A percentile compares a stretch with the other conserved stretches of the same genome.
phyloP scores from a whole-genome alignment of 2,888 invertebrate genomes.

The Tetragonula carbonaria region DNA sequence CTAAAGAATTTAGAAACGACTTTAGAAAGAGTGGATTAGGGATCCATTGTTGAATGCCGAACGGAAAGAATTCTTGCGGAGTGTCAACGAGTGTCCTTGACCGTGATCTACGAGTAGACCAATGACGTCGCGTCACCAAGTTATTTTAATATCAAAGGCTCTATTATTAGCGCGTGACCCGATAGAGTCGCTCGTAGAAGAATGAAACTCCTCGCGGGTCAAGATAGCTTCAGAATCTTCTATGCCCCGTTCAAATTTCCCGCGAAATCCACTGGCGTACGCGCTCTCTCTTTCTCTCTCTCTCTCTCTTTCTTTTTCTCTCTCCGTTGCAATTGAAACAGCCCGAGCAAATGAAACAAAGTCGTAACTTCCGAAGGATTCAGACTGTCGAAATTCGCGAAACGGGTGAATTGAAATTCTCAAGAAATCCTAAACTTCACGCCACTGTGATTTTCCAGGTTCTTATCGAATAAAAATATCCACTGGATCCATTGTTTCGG shows the following conservation, averaged over 20 bases:
- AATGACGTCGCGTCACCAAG: conserved; percentile 55
- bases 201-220: conserved; percentile 52
- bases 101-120: conserved; percentile 62
- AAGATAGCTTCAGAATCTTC: background rate
- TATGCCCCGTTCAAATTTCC: background rate
- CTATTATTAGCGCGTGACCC: conserved; percentile 64
- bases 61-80: conserved; percentile 24
- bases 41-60: background rate
- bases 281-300: background rate
- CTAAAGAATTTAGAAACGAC: too few species aligned
- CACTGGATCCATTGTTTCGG: background rate
- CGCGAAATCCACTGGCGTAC: background rate
- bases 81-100: conserved; percentile 53
- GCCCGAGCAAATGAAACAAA: too few species aligned
- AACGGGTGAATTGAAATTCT: background rate
- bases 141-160: conserved; percentile 70
- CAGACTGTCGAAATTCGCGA: background rate
- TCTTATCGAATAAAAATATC: too few species aligned
- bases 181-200: conserved; percentile 53
- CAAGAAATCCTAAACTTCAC: background rate
- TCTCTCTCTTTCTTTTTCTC: background rate
- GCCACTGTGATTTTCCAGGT: background rate
- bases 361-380: too few species aligned
- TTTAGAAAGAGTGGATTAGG: too few species aligned
- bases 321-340: too few species aligned